Percentiles rank a stretch among this genome's conserved stretches.
phyloP scores from a whole-genome alignment of 2,888 invertebrate species.

The Orthosia cruda region DNA sequence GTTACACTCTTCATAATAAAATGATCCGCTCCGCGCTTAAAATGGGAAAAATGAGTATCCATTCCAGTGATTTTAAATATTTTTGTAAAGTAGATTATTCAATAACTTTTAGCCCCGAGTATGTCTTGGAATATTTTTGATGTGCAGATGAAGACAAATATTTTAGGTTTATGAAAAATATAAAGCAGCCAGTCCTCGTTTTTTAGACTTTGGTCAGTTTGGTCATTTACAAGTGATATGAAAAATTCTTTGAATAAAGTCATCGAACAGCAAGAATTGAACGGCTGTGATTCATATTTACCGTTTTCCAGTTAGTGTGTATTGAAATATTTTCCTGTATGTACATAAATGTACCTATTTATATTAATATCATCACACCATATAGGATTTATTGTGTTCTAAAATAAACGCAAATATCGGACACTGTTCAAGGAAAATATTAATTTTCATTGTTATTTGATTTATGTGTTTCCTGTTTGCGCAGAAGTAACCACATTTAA shows the following conservation, averaged over 20 bases:
- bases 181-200: background rate
- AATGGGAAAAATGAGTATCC: no score
- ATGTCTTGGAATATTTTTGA: background rate
- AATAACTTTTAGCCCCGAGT: background rate
- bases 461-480: conserved; percentile 55
- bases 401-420: conserved; percentile 26
- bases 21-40: no score
- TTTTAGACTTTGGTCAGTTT: background rate
- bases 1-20: no score
- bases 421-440: conserved; percentile 39
- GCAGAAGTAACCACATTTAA: conserved; percentile 30
- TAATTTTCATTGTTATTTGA: conserved; percentile 36
- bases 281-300: conserved; percentile 9
- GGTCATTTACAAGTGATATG: background rate
- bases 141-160: background rate
- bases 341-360: background rate
- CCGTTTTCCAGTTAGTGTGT: background rate
- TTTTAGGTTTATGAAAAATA: background rate
- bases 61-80: no score
- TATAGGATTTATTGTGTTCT: background rate
- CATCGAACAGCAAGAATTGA: conserved; percentile 40
- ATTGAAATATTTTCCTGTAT: conserved; percentile 26
- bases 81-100: background rate
- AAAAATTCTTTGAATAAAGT: conserved; percentile 28
- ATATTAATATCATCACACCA: background rate